Percentiles rank a stretch among this genome's conserved stretches.
phyloP scores from a whole-genome alignment of 2,113 vertebrate genomes.

The Crotophaga sulcirostris region DNA sequence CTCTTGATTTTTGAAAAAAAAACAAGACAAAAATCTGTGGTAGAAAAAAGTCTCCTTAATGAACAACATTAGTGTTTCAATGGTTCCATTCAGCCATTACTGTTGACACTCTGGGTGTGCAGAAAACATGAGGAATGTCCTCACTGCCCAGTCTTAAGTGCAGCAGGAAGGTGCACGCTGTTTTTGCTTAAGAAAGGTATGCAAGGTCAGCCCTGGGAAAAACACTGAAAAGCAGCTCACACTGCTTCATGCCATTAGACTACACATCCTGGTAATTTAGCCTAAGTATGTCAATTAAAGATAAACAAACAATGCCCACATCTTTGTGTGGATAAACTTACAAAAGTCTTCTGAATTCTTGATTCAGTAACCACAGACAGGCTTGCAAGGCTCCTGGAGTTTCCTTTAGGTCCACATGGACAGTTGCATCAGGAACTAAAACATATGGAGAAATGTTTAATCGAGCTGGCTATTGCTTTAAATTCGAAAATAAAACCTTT shows the following conservation, averaged over 20 bases:
- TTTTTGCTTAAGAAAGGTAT: neutral
- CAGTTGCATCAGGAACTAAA: neutral
- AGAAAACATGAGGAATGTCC: neutral
- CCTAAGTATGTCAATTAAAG: neutral
- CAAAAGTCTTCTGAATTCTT: neutral
- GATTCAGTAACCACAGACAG: neutral
- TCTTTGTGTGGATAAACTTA: neutral
- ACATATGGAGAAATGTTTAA: neutral
- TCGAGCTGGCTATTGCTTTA: neutral
- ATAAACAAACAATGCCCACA: neutral
- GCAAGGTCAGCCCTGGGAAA: neutral
- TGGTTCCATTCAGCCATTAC: neutral
- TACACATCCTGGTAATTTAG: neutral
- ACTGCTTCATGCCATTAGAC: neutral
- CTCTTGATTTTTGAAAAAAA: neutral
- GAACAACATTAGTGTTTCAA: neutral
- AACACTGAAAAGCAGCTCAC: neutral
- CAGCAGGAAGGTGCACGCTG: neutral
- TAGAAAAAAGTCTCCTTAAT: neutral
- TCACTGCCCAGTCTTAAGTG: neutral
- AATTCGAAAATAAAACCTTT: neutral
- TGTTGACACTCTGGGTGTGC: neutral
- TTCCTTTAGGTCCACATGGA: neutral
- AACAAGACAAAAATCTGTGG: neutral
- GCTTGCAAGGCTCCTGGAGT: neutral